Base-by-base conservation (phyloP, 2,113 vertebrate genomes). In the Psephotus haematonotus region DNA sequence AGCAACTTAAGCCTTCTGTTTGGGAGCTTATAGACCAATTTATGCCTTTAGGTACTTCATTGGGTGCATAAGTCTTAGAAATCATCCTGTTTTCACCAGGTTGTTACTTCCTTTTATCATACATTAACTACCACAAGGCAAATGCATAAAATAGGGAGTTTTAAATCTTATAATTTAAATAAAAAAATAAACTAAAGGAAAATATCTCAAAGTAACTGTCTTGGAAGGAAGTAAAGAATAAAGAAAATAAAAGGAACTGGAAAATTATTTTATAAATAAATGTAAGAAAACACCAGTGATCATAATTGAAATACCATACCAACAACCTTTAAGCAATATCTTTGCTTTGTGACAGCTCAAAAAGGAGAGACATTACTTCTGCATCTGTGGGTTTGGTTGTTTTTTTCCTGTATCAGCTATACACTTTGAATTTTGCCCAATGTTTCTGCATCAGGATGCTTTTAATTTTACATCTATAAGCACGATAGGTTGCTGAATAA, bases 381-480 rank as follows among this genome's bases (percentile, higher is more conserved):
- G 19, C 29, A 57, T 44, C 84, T 49, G 13, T 14, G 11, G 3
- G 19, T 44, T 59, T 33, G 13, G 20, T 59, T 59, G 33, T 7
- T 3, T 60, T 57, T 57, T 63, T 59, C 37, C 64, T 83, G 25
- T 44, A 49, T 69, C 62, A 65, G 25, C n/a, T 70, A 67, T 4
- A 37, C 4, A 13, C 20, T 69, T 62, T 64, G 68, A 90, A 68
- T 65, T 63, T 77, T 28, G 46, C 23, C 41, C 29, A 74, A 16
- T 27, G 28, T 70, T 94, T 93, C 79, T 71, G 39, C 31, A 94
- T 28, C 60, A 75, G 29, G 86, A 82, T 64, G 39, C 43, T 68
- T 79, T 88, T 78, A 80, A 83, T 85, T 95, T 91, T 63, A 53
- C 13, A 77, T 85, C 90, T 90, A 79, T 68, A 74, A 80, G 20